Evolutionary conservation across 2,113 vertebrate species (phyloP).

Genomic region (Pluvialis apricaria): DNA sequence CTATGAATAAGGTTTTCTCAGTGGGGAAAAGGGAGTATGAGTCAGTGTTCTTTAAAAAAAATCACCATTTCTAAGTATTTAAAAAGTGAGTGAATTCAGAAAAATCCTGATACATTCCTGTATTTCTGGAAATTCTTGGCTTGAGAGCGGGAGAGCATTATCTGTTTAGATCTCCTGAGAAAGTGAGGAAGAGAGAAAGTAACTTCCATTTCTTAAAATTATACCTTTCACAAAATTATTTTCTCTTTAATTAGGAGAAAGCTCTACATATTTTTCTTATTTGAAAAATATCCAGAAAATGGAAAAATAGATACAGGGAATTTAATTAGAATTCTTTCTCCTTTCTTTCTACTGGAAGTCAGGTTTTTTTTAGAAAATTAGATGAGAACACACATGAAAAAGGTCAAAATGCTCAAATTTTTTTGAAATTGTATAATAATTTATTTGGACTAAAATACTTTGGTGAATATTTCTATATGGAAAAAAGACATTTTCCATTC

Average conservation of each 20-base stretch:
- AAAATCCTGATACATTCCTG: background rate
- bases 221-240: background rate
- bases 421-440: background rate
- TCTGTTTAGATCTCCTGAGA: background rate
- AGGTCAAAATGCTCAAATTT: fast-evolving
- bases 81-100: background rate
- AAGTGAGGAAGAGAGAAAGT: background rate
- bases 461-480: background rate
- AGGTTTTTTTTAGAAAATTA: background rate
- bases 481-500: background rate
- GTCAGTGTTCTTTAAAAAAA: background rate
- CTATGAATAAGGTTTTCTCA: background rate
- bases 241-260: background rate
- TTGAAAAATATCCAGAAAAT: background rate
- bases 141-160: background rate
- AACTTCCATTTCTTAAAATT: background rate
- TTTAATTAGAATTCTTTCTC: background rate
- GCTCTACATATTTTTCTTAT: background rate
- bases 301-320: background rate
- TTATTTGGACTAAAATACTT: background rate
- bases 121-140: background rate
- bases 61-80: background rate
- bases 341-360: background rate
- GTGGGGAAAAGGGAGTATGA: background rate
- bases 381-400: background rate